phyloP scores from a whole-genome alignment of 1,140 invertebrate species.

The Achatina immaculata region DNA sequence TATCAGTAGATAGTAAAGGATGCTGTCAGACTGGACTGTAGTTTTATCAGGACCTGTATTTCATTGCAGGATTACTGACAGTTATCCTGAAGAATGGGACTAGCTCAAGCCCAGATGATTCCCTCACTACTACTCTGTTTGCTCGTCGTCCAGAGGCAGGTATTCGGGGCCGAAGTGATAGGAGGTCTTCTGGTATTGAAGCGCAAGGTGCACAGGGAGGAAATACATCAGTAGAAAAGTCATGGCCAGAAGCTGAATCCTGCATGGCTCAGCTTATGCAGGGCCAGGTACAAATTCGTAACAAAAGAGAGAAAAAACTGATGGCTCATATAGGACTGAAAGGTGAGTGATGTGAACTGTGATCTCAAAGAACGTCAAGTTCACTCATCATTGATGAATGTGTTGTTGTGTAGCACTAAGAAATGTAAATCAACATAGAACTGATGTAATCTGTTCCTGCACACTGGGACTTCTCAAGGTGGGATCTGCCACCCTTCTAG shows the following conservation, averaged over 20 bases:
- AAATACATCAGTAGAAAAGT: background rate
- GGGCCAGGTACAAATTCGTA: constrained; percentile 30
- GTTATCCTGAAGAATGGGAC: constrained; percentile 57
- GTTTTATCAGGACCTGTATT: no score
- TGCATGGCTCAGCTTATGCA: constrained; percentile 25
- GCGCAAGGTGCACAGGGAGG: background rate
- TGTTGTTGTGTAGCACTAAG: background rate
- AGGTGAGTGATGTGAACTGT: constrained; percentile 50
- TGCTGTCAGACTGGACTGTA: no score
- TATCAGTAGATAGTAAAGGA: no score
- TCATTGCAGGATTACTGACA: constrained; percentile 52
- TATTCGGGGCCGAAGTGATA: background rate
- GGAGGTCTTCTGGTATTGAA: no score
- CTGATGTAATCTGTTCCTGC: background rate
- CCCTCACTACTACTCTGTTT: constrained; percentile 55
- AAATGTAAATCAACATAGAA: no score
- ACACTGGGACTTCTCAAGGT: background rate
- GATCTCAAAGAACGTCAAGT: no score
- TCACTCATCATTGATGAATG: background rate
- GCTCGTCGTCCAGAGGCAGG: background rate
- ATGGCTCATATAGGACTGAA: constrained; percentile 63
- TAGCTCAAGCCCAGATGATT: constrained; percentile 33
- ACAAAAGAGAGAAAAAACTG: constrained; percentile 57
- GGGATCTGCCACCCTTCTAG: no score
- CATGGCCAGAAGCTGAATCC: background rate